Base-by-base conservation (phyloP, 1,140 invertebrate genomes). In the Catajapyx aquilonaris region DNA sequence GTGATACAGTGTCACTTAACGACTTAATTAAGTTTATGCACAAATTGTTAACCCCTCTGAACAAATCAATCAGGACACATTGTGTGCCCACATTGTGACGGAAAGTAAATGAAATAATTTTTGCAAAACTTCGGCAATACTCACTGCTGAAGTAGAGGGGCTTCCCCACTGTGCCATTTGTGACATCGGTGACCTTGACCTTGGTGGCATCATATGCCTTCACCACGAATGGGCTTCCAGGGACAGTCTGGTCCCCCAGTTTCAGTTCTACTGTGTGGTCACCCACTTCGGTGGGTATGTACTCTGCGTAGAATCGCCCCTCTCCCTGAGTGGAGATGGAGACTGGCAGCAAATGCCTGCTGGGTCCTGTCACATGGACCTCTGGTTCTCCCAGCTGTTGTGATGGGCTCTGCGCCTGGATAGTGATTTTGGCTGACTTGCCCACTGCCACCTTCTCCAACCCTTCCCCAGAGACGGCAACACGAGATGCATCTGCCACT, bases 121-220 rank as follows among this genome's bases (percentile, higher is more conserved):
- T 38, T 25, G 30, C 16, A 11, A 38, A 39, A 36, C 35, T 4
- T n/a, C n/a, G 15, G 10, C 20, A 19, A 46, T 62, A 75, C 66
- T 84, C 71, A 70, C 88, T 88, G 45, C 80, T 84, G 52, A 95
- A 93, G 42, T 81, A 85, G 2, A 90, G 78, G 13, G 87, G 81
- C 57, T 87, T 86, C 17, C 85, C 85, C 23, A 94, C 79, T 23
- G 81, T 66, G 4, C 87, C 88, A 31, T 75, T 76, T 28, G 75
- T 77, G 35, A 91, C 85, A 50, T 93, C 83, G 0, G 84, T 85
- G 3, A 96, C 81, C 37, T 76, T 76, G 16, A 91, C 86, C 55
- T 81, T 78, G 37, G 75, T 74, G 1, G 88, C 77, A 52, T 95
- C 91, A 57, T 93, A 97, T 13, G 85, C 90, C 58, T 95, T 94